Evolutionary conservation across 1,140 invertebrate species (phyloP), one percentile per base, ranked within the genome.

Genomic region (Anastrepha obliqua): DNA sequence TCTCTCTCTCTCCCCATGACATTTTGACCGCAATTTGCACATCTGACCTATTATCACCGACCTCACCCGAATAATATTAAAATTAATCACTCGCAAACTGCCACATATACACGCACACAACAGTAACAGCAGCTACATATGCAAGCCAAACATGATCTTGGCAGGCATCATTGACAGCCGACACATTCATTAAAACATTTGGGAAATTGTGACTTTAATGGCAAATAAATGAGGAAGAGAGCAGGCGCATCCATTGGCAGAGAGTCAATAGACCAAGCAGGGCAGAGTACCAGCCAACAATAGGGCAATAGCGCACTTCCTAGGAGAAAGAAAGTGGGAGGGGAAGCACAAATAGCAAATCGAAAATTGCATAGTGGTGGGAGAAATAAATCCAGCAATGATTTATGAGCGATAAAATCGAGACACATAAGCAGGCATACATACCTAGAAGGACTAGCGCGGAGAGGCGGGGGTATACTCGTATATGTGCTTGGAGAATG

Each of bases 321-420:
- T 58, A 58, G 13, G 60, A 74, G 42, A 47, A 3, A 44, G 42
- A 15, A 20, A 17, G 42, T 0, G 13, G 42, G n/a, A 47, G 70
- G 8, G 44, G 4, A 51, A 74, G 67, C 15, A 20, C 0, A 17
- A 51, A 74, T 42, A 67, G 15, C 65, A 67, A 74, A 74, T 74
- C 70, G 70, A 74, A n/a, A 51, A 44, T 44, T 6, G 44, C 42
- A 8, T 42, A 17, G 44, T 51, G 44, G 44, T 47, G 70, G 13
- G 13, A 47, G 70, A 74, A 74, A 74, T 74, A 44, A 74, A 74
- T 47, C 44, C 51, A 81, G 44, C 74, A 58, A 55, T 81, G 74
- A 81, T 81, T 81, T 81, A 81, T 81, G 74, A 58, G 74, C 47
- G 15, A 6, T 81, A 47, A 70, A 13, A 47, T 20, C 17, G 15